Evolutionary conservation across 2,113 vertebrate species (phyloP), one percentile per base, ranked within the genome.

Genomic region (Cheirogaleus medius): DNA sequence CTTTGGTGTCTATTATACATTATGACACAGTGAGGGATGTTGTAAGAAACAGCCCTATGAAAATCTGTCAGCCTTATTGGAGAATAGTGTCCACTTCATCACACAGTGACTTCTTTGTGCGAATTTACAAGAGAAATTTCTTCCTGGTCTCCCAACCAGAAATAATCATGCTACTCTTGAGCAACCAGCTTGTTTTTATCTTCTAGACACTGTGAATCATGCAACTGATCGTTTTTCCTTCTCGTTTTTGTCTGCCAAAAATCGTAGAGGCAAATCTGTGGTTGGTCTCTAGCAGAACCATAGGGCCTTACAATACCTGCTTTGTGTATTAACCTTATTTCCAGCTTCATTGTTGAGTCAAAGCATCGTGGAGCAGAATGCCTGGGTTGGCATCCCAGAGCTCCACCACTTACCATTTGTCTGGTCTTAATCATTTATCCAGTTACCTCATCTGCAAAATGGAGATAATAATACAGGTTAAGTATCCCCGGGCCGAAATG

Each of bases 41-140:
- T 87, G 54, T 95, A 60, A 96, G 85, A 87, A 97, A 74, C 64
- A 82, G 89, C 32, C 68, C 91, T 91, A 8, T 77, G 87, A 97
- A 97, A 96, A 93, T 74, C 49, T 83, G 73, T 94, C 74, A 25
- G 82, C 81, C 56, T 83, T 83, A 71, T 56, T 90, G 90, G 69
- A 87, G 95, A 95, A 93, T 58, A 96, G 63, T 91, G 95, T 97
- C 93, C 56, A 54, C 95, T 97, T 97, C 94, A 95, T 91, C 64
- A 81, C 96, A 98, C 39, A 98, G 90, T 97, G 90, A 84, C 91
- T 87, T 96, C 96, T 97, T 97, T 97, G 97, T 98, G 78, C 90
- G 84, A 56, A 90, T 97, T 96, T 97, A 93, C 74, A 97, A 96
- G 97, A 91, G 78, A 95, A 97, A 93, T 91, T 97, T 97, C 96